A percentile compares a stretch with the other conserved stretches of the same genome.
Evolutionary conservation across 2,797 vertebrate genomes (phyloP).

Genomic region (Gallinago solitaria): DNA sequence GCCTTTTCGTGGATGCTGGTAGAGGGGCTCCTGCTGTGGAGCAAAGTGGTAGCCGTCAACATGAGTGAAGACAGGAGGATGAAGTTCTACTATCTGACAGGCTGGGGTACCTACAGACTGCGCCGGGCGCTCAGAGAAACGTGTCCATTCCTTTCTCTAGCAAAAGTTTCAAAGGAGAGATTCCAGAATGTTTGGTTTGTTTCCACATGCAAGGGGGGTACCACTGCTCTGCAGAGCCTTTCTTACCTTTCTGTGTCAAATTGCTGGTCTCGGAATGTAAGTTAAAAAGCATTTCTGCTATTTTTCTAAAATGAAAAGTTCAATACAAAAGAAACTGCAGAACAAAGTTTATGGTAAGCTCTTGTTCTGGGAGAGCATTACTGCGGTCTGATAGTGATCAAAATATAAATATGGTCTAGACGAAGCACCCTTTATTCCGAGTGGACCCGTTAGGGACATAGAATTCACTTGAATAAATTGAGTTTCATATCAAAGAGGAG

Average conservation of each 20-base stretch:
- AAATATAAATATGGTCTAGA: neutral
- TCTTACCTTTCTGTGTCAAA: neutral
- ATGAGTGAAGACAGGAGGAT: constrained; percentile 87
- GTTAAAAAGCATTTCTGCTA: neutral
- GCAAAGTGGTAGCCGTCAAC: constrained; percentile 92
- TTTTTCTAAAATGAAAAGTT: neutral
- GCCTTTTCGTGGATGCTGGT: constrained; percentile 96
- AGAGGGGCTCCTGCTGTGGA: constrained; percentile 93
- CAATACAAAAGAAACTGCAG: neutral
- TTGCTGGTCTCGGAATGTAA: neutral
- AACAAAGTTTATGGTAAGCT: neutral
- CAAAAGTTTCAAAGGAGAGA: neutral
- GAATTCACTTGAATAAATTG: neutral
- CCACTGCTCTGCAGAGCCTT: neutral
- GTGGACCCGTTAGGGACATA: neutral
- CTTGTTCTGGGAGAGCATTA: neutral
- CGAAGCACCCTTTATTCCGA: neutral
- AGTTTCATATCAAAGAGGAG: neutral
- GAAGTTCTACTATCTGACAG: constrained; percentile 87
- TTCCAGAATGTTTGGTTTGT: neutral
- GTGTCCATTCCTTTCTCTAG: neutral
- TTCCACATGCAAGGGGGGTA: fast-evolving
- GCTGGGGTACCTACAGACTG: constrained; percentile 84
- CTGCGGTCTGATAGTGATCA: neutral
- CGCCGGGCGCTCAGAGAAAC: neutral